Evolutionary conservation across 2,888 invertebrate genomes (phyloP).

Genomic region (Sceliomorpha sp.): DNA sequence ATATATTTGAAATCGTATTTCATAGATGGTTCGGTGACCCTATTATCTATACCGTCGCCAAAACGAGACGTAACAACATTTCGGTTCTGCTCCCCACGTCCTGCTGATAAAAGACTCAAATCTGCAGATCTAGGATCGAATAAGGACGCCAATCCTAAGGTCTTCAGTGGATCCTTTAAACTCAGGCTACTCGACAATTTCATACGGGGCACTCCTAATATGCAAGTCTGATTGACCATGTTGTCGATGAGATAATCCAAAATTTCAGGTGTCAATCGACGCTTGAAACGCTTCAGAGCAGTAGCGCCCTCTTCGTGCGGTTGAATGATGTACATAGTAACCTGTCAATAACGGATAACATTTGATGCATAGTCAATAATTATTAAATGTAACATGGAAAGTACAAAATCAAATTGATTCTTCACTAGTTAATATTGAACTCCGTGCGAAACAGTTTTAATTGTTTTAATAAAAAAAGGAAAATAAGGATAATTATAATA

Average conservation of each 20-base stretch:
- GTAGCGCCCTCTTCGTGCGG: constrained; percentile 82
- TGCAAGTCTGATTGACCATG: constrained; percentile 81
- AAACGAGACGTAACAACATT: constrained; percentile 19
- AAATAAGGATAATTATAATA: too few species aligned
- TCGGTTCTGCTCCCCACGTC: constrained; percentile 65
- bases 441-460: too few species aligned
- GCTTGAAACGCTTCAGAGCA: constrained; percentile 81
- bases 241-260: constrained; percentile 82
- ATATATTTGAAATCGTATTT: constrained; percentile 65
- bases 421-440: too few species aligned
- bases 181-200: constrained; percentile 84
- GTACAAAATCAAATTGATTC: too few species aligned
- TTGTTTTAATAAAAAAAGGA: too few species aligned
- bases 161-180: constrained; percentile 82
- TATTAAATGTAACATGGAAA: too few species aligned
- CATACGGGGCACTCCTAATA: constrained; percentile 87
- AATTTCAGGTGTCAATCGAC: constrained; percentile 80
- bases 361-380: too few species aligned
- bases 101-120: constrained; percentile 85
- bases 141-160: constrained; percentile 84
- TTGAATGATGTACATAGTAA: constrained; percentile 85
- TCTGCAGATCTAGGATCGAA: constrained; percentile 85
- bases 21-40: constrained; percentile 8
- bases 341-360: too few species aligned
- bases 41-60: constrained; percentile 16